Evolutionary conservation across 2,113 vertebrate species (phyloP), one percentile per base, ranked within the genome.

Genomic region (Pandion haliaetus): DNA sequence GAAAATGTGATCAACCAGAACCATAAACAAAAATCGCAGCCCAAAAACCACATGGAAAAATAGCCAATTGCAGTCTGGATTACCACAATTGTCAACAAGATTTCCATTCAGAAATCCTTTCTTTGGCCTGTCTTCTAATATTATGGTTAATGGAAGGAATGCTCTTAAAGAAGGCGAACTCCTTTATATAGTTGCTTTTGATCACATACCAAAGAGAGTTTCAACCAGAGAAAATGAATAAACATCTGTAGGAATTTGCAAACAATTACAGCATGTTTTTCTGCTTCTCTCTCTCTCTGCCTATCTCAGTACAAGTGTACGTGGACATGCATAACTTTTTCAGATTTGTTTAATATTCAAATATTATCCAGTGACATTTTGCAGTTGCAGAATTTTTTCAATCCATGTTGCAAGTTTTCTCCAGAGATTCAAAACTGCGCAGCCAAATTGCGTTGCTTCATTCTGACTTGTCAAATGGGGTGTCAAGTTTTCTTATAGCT

Each of bases 101-200:
- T 94, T 96, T 95, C 96, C 94, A 96, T 97, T 97, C 91, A 95
- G 93, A 97, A 97, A 96, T 95, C 94, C 82, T 57, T 52, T 89
- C 63, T 81, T 83, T 95, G 87, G 83, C 80, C 40, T 87, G 78
- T 80, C 74, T 82, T 95, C 81, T 80, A 87, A 89, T 94, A 80
- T 26, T 72, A 67, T 86, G 36, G 11, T n/a, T 93, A 89, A 88
- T 85, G 94, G 97, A 95, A 97, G 45, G 91, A 97, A 96, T 95
- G 86, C 42, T 95, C 83, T 94, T 85, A 87, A 92, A 82, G 86
- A 90, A 81, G 88, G 72, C 69, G 82, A 93, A 63, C 69, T 91
- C 58, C 81, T 92, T 94, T 79, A 85, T 69, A 69, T 65, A 69
- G 36, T 34, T 92, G 65, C 17, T 96, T 97, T 97, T 91, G 74